Base-by-base conservation (phyloP, 2,888 invertebrate species). In the Galeopsomyia nigrocyanea region DNA sequence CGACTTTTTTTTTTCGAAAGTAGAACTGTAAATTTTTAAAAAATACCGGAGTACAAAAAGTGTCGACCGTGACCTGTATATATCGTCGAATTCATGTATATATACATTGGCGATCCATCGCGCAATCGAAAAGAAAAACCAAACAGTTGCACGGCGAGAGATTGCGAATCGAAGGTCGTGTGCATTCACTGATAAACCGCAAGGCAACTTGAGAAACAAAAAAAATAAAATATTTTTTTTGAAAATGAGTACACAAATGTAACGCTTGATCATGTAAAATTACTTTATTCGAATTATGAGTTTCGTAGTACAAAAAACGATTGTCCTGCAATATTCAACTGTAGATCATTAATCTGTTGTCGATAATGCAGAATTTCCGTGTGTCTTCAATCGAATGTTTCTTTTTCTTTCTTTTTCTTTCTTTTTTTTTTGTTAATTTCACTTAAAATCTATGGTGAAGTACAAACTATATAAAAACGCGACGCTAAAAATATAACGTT, bases 141-240 rank as follows among this genome's bases (percentile, higher is more conserved):
- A 51, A 60, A 64, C 57, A 21, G n/a, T 56, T 69, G 31, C 39
- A 39, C 39, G 26, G 26, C 26, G 31, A 39, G 58, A 56, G 64
- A 57, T 70, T 66, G 68, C 68, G 67, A 65, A 71, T 50, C 70
- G 51, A 63, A 62, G 68, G 39, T 39, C 39, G 39, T 1, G 39
- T 10, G 39, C 39, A 10, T 10, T 39, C 39, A 10, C 39, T 13
- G 13, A 39, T 13, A 39, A 39, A 39, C 39, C 39, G 13, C 39
- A 39, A 39, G 2, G 39, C 39, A 10, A 10, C 39, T 9, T 39
- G 39, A 7, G 10, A 39, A 7, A 39, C 39, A 2, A 5, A 26
- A 26, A 26, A 26, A n/a, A n/a, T n/a, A n/a, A 13, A 39, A 10
- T 39, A 9, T 39, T 39, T 39, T 7, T 39, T 39, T 13, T 5